A percentile compares a stretch with the other conserved stretches of the same genome.
Conservation (phyloP, 2,113 vertebrate genomes). For the Nesoenas mayeri region DNA sequence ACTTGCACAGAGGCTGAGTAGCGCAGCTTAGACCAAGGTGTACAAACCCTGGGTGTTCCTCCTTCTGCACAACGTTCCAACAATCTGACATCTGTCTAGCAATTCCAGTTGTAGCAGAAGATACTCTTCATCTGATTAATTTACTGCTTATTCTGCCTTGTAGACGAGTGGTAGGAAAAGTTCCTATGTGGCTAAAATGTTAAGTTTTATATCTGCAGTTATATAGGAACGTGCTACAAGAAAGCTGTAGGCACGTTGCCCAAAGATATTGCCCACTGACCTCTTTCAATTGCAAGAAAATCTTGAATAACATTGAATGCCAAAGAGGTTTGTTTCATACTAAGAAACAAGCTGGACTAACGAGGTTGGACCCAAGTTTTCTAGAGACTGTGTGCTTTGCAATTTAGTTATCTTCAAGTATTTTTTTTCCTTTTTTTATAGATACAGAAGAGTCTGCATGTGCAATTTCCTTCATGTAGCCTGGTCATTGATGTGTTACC, state of each 20-base stretch:
- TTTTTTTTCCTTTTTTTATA: neutral
- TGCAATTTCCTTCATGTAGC: rapidly evolving
- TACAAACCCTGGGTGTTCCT: neutral
- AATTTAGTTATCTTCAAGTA: neutral
- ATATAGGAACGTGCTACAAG: neutral
- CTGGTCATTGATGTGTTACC: neutral
- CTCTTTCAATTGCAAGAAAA: neutral
- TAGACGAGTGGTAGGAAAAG: neutral
- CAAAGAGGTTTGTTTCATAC: neutral
- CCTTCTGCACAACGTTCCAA: neutral
- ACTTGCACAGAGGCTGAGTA: neutral
- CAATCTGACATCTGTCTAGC: rapidly evolving
- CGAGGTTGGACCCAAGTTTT: neutral
- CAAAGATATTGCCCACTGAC: rapidly evolving
- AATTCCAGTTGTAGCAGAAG: neutral
- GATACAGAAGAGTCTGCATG: neutral
- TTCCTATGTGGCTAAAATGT: neutral
- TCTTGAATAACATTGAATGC: neutral
- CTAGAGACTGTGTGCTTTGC: neutral
- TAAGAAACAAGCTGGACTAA: neutral
- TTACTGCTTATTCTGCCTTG: neutral
- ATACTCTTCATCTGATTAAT: neutral
- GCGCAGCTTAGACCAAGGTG: neutral
- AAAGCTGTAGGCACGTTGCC: neutral
- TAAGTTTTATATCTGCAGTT: neutral